Percentiles rank a stretch among this genome's conserved stretches.
Conservation (phyloP, 2,797 vertebrate species). For the Kryptolebias ocellatus region DNA sequence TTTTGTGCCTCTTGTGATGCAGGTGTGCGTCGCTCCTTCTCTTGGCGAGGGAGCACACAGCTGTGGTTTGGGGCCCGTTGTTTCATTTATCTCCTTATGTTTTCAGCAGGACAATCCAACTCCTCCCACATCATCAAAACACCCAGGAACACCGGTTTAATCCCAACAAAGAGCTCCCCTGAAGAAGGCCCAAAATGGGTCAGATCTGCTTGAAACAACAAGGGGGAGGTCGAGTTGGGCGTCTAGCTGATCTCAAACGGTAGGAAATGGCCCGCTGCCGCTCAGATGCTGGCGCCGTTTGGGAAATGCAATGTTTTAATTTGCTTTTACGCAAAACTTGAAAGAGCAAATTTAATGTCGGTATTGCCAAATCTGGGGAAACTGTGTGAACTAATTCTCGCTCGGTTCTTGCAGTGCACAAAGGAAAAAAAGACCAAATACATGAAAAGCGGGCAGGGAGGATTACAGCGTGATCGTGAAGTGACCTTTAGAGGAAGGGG, state of each 20-base stretch:
- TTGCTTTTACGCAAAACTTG: not conserved
- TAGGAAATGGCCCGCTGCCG: not conserved
- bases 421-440: not conserved
- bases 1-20: not conserved
- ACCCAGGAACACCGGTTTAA: not conserved
- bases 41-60: not conserved
- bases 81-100: not conserved
- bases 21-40: not conserved
- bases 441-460: not conserved
- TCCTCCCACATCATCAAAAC: not conserved
- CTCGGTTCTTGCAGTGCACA: constrained; percentile 2
- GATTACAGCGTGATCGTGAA: constrained; percentile 10
- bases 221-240: not conserved
- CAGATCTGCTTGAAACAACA: not conserved
- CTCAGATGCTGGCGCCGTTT: not conserved
- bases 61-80: not conserved
- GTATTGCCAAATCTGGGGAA: not conserved
- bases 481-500: constrained; percentile 41
- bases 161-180: not conserved
- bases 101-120: not conserved
- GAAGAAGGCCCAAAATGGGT: not conserved
- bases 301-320: constrained; percentile 14
- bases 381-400: not conserved
- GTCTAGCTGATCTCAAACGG: not conserved
- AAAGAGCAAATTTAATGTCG: constrained; percentile 14